Conservation (phyloP, 2,797 vertebrate genomes). For the Sebastes cheni region DNA sequence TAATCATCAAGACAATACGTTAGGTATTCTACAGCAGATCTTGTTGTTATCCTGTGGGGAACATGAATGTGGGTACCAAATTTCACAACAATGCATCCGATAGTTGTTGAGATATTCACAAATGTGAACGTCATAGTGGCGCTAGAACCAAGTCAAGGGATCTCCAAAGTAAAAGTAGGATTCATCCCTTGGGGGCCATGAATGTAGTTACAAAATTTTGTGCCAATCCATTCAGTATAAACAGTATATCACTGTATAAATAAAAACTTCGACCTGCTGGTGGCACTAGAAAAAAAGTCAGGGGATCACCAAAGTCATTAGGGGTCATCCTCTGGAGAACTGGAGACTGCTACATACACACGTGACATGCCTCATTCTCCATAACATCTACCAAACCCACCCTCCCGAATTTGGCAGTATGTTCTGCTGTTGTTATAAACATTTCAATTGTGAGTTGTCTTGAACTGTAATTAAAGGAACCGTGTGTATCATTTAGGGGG, state of each 20-base stretch:
- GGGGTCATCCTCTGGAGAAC: background rate
- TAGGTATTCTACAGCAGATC: background rate
- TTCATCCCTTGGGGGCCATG: background rate
- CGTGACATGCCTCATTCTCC: background rate
- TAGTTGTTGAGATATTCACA: background rate
- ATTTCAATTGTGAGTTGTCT: no score
- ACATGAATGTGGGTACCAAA: background rate
- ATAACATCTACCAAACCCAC: background rate
- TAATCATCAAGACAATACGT: background rate
- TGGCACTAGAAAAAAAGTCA: background rate
- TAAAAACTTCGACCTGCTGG: background rate
- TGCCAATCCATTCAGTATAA: background rate
- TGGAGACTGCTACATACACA: no score
- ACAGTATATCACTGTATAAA: background rate
- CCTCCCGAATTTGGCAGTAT: background rate
- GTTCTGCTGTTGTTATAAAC: no score
- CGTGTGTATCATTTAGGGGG: no score
- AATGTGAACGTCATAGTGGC: background rate
- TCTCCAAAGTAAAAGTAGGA: background rate
- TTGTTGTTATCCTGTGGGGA: background rate
- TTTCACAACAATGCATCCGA: background rate
- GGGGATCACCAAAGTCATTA: no score
- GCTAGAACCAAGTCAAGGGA: background rate
- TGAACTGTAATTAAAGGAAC: background rate
- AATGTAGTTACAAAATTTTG: background rate